These are phyloP conservation scores for Lucilia cuprina DNA, from an alignment of 1,140 invertebrate species.

Conservation along the genomic window DNA sequence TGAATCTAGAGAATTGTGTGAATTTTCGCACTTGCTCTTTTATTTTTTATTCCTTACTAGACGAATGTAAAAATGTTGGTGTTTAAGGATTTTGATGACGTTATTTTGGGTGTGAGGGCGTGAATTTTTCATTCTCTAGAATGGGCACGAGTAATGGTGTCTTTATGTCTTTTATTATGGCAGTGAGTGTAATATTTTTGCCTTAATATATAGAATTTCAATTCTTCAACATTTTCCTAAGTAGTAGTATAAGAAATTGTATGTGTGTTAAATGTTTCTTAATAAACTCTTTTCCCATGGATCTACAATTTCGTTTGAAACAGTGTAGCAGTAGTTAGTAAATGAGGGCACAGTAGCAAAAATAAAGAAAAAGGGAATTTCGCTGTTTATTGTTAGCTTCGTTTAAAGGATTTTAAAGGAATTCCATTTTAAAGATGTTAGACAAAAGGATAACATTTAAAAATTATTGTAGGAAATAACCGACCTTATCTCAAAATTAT, in stretches of 20 bases:
- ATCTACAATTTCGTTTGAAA: neutral
- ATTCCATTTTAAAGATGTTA: too few relatives aligned
- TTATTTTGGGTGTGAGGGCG: neutral
- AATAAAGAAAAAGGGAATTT: neutral
- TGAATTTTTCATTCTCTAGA: neutral
- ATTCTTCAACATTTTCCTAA: neutral
- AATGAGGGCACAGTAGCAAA: neutral
- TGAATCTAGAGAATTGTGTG: constrained; percentile 21
- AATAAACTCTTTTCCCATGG: neutral
- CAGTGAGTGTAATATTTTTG: neutral
- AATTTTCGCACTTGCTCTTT: constrained; percentile 21
- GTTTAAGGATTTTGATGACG: too few relatives aligned
- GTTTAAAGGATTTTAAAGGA: neutral
- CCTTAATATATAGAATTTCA: neutral
- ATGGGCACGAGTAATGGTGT: neutral
- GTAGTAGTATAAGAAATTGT: neutral
- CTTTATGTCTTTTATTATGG: neutral
- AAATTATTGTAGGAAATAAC: too few relatives aligned
- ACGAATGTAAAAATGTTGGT: neutral
- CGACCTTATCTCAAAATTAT: too few relatives aligned
- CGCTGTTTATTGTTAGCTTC: neutral
- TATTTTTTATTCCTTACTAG: neutral
- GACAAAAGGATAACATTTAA: too few relatives aligned
- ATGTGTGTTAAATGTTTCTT: neutral
- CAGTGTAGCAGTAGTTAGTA: neutral